Evolutionary conservation across 2,797 vertebrate species (phyloP).

Genomic region (Silurus lanzhouensis): DNA sequence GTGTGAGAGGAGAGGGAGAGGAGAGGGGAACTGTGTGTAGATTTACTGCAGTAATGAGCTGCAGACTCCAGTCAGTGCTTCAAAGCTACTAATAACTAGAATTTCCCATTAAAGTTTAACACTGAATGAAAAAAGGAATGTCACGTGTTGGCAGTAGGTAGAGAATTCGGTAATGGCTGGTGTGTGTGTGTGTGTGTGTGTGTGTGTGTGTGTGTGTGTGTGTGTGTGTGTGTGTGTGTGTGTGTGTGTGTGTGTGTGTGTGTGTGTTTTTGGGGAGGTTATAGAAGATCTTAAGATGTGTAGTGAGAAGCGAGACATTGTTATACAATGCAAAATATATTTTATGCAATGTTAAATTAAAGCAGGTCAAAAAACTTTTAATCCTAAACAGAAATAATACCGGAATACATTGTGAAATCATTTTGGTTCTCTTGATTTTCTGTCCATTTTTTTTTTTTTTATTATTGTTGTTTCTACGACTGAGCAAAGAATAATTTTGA

Average conservation of each 20-base stretch:
- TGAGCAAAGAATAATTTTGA: not conserved
- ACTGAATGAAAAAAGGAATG: constrained; percentile 18
- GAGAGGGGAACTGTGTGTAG: constrained; percentile 6
- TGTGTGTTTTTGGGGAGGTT: not conserved
- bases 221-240: no score
- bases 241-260: no score
- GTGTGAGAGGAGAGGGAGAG: constrained; percentile 8
- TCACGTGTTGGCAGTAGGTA: not conserved
- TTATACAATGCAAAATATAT: not conserved
- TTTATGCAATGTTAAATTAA: not conserved
- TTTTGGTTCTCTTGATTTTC: not conserved
- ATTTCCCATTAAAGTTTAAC: constrained; percentile 18
- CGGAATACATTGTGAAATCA: not conserved
- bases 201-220: no score
- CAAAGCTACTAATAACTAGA: constrained; percentile 32
- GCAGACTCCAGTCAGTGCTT: constrained; percentile 18
- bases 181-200: no score
- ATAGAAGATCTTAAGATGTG: not conserved
- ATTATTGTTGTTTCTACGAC: not conserved
- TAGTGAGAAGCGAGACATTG: not conserved
- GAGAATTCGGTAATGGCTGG: not conserved
- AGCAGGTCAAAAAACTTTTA: not conserved
- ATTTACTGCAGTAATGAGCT: constrained; percentile 36
- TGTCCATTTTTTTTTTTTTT: not conserved
- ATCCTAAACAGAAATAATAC: not conserved